These are phyloP conservation scores for Protobothrops flavoviridis DNA, from an alignment of 2,113 vertebrate species.

Conservation along the genomic window DNA sequence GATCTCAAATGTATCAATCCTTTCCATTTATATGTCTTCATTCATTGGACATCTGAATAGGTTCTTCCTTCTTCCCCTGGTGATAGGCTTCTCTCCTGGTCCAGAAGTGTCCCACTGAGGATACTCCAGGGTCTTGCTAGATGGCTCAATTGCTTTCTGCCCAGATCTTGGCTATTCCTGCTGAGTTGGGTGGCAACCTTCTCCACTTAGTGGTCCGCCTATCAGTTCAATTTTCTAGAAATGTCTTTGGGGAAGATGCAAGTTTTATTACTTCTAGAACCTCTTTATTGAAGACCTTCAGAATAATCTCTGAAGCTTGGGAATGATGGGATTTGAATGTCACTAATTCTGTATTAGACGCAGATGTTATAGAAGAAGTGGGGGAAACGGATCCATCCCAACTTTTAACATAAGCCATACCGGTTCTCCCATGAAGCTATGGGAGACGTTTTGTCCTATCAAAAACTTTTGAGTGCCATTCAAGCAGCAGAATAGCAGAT, in stretches of 20 bases:
- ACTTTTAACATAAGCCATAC: not conserved
- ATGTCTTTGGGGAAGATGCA: conserved; percentile 51
- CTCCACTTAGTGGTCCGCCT: conserved; percentile 64
- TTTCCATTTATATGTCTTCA: conserved; percentile 40
- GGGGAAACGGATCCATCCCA: too few species aligned
- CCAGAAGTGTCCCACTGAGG: conserved; percentile 65
- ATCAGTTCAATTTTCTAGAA: conserved; percentile 66
- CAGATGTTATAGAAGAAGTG: not conserved
- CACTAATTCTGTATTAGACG: not conserved
- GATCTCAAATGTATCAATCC: conserved; percentile 28
- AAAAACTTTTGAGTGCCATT: not conserved
- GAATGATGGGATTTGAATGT: not conserved
- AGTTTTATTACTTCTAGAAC: conserved; percentile 30
- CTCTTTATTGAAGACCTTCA: conserved; percentile 14
- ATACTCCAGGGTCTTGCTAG: conserved; percentile 65
- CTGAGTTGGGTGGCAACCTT: conserved; percentile 65
- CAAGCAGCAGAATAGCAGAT: not conserved
- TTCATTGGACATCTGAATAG: conserved; percentile 45
- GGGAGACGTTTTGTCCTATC: not conserved
- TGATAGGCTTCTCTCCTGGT: conserved; percentile 67
- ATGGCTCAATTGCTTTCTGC: conserved; percentile 57
- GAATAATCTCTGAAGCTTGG: not conserved
- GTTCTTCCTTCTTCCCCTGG: conserved; percentile 55
- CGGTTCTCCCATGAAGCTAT: not conserved
- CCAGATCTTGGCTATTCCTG: conserved; percentile 62